Percentiles rank a stretch among this genome's conserved stretches.
phyloP scores from a whole-genome alignment of 2,113 vertebrate species.

The Illadopsis cleaveri region DNA sequence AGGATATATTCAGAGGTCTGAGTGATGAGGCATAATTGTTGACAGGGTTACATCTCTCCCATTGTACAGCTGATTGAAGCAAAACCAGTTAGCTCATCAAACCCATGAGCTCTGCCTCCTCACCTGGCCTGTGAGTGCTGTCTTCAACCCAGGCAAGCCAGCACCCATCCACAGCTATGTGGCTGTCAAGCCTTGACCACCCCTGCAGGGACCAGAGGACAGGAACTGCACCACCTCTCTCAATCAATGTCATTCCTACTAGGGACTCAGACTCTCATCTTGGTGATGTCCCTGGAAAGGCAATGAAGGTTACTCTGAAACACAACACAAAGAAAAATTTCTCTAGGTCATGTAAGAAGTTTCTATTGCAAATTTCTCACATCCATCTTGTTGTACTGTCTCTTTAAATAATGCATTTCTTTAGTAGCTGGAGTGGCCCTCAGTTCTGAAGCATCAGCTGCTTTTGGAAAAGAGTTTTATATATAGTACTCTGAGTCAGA shows the following conservation, averaged over 20 bases:
- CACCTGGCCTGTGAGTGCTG: not conserved
- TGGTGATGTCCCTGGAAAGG: not conserved
- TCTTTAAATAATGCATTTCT: not conserved
- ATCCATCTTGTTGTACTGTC: not conserved
- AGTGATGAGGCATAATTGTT: not conserved
- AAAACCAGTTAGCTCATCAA: not conserved
- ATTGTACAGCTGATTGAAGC: not conserved
- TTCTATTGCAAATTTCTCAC: not conserved
- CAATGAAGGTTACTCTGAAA: not conserved
- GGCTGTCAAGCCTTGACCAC: not conserved
- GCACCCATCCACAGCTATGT: not conserved
- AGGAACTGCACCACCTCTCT: not conserved
- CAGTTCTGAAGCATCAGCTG: not conserved
- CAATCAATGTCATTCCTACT: not conserved
- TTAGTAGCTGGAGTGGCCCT: not conserved
- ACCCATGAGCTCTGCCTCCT: not conserved
- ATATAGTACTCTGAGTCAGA: not conserved
- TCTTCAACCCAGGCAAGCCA: not conserved
- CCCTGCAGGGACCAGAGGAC: not conserved
- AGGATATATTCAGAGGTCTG: not conserved
- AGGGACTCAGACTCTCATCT: not conserved
- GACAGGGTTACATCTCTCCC: not conserved
- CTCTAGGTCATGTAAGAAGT: not conserved
- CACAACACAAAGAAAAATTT: not conserved
- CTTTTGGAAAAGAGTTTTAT: not conserved